Base-by-base conservation (phyloP, 2,113 vertebrate species). In the Nothoprocta perdicaria region DNA sequence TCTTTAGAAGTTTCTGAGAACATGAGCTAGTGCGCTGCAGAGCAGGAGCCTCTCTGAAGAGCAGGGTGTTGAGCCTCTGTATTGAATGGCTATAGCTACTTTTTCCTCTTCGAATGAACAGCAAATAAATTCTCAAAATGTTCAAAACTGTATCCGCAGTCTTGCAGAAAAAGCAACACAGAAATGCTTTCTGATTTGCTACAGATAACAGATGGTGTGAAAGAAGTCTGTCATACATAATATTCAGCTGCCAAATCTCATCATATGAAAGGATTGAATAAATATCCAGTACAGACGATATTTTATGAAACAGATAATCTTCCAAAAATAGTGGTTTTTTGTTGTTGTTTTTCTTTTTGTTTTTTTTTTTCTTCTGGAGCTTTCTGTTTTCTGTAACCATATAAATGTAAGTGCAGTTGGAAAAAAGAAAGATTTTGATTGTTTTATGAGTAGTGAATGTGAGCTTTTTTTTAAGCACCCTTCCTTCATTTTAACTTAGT, bases 121-220 rank as follows among this genome's bases (percentile, higher is more conserved):
- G 7, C 12, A 77, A 74, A 52, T 26, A 23, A 10, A 79, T 61
- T 31, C 52, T 65, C 52, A 1, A 81, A 84, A 7, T 50, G 13
- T 48, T 93, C 29, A 12, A 16, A 75, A 35, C 13, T 33, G 17
- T 52, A 55, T 24, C 2, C 1, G 43, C 8, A 80, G 35, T 58
- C 26, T 12, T 79, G 45, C 26, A 66, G 8, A 53, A 82, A 93
- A 95, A 80, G 8, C 33, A 86, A 61, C 21, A 13, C 41, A 90
- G 35, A 93, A 85, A 85, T 78, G 16, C 16, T 83, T 93, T 93
- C 81, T 62, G 76, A 96, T 89, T 94, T 95, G 22, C 31, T 88
- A 57, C 78, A 88, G 77, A 94, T 89, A 96, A 77, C 94, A 96
- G 94, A 93, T 95, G 93, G 91, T 87, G 69, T 78, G 82, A 91